phyloP scores from a whole-genome alignment of 2,113 vertebrate species.

The Rattus rattus region DNA sequence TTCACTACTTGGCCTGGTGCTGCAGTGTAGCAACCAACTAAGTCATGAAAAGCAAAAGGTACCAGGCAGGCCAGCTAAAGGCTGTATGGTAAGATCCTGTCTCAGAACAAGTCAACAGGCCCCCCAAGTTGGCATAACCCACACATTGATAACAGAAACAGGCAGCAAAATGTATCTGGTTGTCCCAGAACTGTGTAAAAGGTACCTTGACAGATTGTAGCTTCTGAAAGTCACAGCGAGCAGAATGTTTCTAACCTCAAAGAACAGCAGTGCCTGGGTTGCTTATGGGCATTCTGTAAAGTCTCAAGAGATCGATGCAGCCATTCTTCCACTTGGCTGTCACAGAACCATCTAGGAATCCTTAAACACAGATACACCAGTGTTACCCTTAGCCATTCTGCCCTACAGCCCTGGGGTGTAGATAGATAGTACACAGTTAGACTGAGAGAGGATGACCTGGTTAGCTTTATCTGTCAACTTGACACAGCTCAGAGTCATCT shows the following conservation, averaged over 20 bases:
- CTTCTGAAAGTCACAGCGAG: neutral
- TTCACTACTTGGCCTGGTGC: neutral
- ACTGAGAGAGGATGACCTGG: neutral
- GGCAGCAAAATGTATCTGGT: neutral
- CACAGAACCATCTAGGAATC: neutral
- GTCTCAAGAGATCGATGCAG: neutral
- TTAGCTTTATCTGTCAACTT: neutral
- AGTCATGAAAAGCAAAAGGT: neutral
- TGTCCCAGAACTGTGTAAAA: neutral
- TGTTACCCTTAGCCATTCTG: neutral
- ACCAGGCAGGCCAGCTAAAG: too few species aligned
- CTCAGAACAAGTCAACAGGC: neutral
- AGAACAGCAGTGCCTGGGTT: neutral
- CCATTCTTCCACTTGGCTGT: neutral
- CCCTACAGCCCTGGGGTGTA: neutral
- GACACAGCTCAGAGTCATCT: neutral
- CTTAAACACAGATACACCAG: neutral
- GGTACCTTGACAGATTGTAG: neutral
- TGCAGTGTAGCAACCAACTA: neutral
- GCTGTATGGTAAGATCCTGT: neutral
- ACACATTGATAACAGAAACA: constrained; percentile 14
- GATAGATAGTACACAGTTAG: neutral
- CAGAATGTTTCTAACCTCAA: neutral
- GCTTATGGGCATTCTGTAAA: neutral
- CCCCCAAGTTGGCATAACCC: neutral